Percentiles rank a stretch among this genome's conserved stretches.
phyloP scores from a whole-genome alignment of 2,113 vertebrate genomes.

The Peromyscus leucopus region DNA sequence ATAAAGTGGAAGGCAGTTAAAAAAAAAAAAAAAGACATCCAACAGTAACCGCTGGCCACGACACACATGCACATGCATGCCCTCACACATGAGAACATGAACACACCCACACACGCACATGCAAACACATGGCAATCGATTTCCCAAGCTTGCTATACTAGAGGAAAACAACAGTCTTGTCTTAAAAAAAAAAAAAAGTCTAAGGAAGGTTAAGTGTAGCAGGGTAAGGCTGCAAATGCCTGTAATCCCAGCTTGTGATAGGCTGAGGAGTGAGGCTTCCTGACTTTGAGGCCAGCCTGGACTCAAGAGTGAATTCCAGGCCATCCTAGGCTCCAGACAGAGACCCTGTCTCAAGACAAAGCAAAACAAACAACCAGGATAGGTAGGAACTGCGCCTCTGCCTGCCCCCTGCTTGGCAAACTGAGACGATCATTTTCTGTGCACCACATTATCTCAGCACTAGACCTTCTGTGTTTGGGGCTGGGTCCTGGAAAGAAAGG shows the following conservation, averaged over 20 bases:
- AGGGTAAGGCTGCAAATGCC: background rate
- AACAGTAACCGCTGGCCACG: too few relatives aligned
- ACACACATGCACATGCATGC: background rate
- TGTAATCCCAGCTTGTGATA: background rate
- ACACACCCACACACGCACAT: background rate
- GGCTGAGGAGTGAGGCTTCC: background rate
- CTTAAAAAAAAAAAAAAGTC: background rate
- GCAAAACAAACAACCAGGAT: background rate
- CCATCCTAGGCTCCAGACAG: background rate
- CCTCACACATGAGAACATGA: background rate
- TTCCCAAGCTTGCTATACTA: background rate
- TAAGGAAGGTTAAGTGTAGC: background rate
- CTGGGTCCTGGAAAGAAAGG: background rate
- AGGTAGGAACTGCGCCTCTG: background rate
- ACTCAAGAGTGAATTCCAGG: background rate
- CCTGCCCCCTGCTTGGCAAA: background rate
- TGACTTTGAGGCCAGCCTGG: background rate
- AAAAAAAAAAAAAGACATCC: background rate
- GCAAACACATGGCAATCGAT: background rate
- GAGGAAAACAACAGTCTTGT: background rate
- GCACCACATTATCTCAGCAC: background rate
- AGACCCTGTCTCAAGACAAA: background rate
- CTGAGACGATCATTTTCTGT: background rate
- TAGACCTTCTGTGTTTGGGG: background rate
- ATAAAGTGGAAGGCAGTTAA: background rate